Evolutionary conservation across 2,113 vertebrate genomes (phyloP), one percentile per base, ranked within the genome.

Genomic region (Chaetodon auriga): DNA sequence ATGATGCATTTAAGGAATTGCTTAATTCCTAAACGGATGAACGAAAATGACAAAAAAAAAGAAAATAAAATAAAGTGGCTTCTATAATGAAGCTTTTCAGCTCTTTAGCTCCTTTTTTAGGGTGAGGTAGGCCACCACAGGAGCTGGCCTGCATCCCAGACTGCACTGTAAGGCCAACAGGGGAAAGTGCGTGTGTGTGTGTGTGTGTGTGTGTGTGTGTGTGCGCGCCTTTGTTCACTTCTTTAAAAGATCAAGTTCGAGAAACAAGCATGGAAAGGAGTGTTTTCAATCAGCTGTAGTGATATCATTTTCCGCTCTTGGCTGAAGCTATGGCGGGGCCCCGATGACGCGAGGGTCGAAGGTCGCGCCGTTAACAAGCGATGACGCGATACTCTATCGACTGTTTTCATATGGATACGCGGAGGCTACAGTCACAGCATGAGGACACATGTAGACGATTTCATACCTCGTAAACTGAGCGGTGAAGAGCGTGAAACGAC

Each of bases 161-260:
- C 75, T 81, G 65, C 75, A 82, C 76, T 96, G 91, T 95, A 96
- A 90, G 96, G 92, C 1, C 94, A 95, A 88, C 93, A 70, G 48
- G 54, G 65, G 62, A 80, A 68, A 48, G 51, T 19, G 48, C 43
- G 74, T 58, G 83, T 70, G 83, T 43, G 62, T 68, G 62, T 64
- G 71, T 38, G 62, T 60, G 71, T 48, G 43, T 65, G 54, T 36
- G 79, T 43, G 46, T 48, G 46, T 15, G 57, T 49, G 75, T 49
- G 55, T 80, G 60, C 48, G 7, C 0, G 14, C 43, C 65, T 85
- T 80, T 68, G 83, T 83, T 74, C 45, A n/a, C 36, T 65, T 71
- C 43, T 83, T 66, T 69, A 21, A 77, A 71, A 53, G 62, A 74
- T 49, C 2, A 19, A 58, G 69, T 38, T 78, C 1, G 21, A 81